phyloP scores from a whole-genome alignment of 2,113 vertebrate genomes.

The Charina bottae region DNA sequence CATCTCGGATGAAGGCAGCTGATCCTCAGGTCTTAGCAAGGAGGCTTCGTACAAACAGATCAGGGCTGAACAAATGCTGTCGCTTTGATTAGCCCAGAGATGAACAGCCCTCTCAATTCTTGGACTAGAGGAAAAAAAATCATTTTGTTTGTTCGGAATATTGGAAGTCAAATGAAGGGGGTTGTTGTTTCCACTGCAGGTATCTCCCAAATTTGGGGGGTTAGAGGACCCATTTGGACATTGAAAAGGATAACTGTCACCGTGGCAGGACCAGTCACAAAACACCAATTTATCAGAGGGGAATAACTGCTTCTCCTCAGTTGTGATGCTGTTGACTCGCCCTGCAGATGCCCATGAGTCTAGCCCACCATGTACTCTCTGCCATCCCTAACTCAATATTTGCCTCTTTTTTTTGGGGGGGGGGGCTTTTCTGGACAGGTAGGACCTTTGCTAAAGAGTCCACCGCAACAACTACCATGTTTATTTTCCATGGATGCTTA shows the following conservation, averaged over 20 bases:
- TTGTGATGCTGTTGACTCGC: not conserved
- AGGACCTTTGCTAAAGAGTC: not conserved
- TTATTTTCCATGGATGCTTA: not conserved
- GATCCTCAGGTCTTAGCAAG: slow-evolving; percentile 18
- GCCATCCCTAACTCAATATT: not conserved
- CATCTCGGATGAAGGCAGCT: slow-evolving; percentile 12
- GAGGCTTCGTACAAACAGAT: not conserved
- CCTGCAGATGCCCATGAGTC: not conserved
- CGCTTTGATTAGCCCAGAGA: not conserved
- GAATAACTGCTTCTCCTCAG: too few species aligned
- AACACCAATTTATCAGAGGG: not conserved
- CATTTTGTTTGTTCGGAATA: not conserved
- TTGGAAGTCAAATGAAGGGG: not conserved
- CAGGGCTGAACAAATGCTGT: not conserved
- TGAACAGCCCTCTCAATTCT: not conserved
- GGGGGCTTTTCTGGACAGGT: not conserved
- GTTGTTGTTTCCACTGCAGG: not conserved
- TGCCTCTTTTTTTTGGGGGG: not conserved
- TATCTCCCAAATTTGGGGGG: not conserved
- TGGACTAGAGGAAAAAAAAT: not conserved
- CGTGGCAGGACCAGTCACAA: not conserved
- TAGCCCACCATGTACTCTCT: not conserved
- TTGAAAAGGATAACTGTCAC: not conserved
- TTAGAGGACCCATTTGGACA: not conserved
- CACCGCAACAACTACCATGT: not conserved